Evolutionary conservation across 2,113 vertebrate genomes (phyloP), one percentile per base, ranked within the genome.

Genomic region (Marcusenius ussheri): DNA sequence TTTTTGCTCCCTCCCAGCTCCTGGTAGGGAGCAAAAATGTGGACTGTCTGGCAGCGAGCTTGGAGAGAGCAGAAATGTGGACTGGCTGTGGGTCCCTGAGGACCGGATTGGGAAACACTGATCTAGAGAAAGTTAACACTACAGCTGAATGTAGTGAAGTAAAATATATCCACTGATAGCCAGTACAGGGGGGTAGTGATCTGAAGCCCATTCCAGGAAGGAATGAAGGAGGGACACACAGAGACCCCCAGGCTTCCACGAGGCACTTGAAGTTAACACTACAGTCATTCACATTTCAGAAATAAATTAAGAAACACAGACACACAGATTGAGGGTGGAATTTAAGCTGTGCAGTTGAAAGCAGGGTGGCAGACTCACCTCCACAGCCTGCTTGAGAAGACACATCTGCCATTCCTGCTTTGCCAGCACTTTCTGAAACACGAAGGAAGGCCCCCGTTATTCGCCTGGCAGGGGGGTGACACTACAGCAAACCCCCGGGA

Each of bases 351-450:
- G 66, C 15, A 42, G 70, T 7, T 5, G 1, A 42, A 42, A 42
- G 70, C 70, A 17, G 27, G 70, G 13, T 5, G 35, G 13, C 5
- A 80, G 1, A 42, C 95, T 94, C 94, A 99, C 98, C 96, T 99
- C 98, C 51, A 99, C 98, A 0, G 98, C 98, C 95, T 99, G 98
- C 91, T 99, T 99, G 92, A 99, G 97, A 83, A 99, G 93, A 90
- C 95, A 97, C 97, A 99, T 98, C 95, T 99, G 98, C 84, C 97
- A 93, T 92, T 98, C 98, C 94, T 99, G 98, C 93, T 97, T 98
- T 15, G 97, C 96, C 90, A 98, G 96, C 92, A 97, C 92, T 93
- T 97, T 98, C 98, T 99, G 91, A 90, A 93, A 93, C 50, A 89
- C 0, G 83, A 19, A 89, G 90, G 39, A 90, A 35, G 62, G 88